A percentile compares a stretch with the other conserved stretches of the same genome.
Conservation (phyloP, 1,140 invertebrate species). For the Nilaparvata lugens region DNA sequence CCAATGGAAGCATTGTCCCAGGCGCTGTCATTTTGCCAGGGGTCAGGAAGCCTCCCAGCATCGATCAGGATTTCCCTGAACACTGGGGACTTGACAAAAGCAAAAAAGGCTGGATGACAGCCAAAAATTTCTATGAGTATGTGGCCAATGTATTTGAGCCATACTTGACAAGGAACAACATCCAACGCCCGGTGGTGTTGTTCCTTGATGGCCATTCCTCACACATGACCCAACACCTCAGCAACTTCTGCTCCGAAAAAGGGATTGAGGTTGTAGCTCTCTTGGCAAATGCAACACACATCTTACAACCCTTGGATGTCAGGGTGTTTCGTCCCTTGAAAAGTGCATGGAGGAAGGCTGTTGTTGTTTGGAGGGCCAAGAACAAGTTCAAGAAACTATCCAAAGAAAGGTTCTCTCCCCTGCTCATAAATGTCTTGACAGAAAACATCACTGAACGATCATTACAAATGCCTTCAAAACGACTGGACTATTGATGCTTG, state of each 20-base stretch:
- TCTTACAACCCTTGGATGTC: constrained; percentile 36
- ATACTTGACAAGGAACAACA: too few relatives aligned
- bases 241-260: constrained; percentile 34
- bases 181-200: too few relatives aligned
- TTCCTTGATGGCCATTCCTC: constrained; percentile 35
- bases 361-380: constrained; percentile 21
- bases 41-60: background rate
- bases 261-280: constrained; percentile 34
- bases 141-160: constrained; percentile 20
- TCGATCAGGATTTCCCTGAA: too few relatives aligned
- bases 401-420: too few relatives aligned
- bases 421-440: too few relatives aligned
- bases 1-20: too few relatives aligned
- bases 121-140: constrained; percentile 16
- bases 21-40: too few relatives aligned
- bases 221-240: constrained; percentile 31
- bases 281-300: constrained; percentile 36
- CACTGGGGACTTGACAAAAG: too few relatives aligned
- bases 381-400: too few relatives aligned
- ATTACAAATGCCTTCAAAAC: too few relatives aligned
- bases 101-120: constrained; percentile 36
- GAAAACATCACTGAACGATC: too few relatives aligned
- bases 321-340: constrained; percentile 33
- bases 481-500: too few relatives aligned
- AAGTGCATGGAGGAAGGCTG: constrained; percentile 30